Conservation (phyloP, 2,797 vertebrate genomes). For the Micromesistius poutassou region DNA sequence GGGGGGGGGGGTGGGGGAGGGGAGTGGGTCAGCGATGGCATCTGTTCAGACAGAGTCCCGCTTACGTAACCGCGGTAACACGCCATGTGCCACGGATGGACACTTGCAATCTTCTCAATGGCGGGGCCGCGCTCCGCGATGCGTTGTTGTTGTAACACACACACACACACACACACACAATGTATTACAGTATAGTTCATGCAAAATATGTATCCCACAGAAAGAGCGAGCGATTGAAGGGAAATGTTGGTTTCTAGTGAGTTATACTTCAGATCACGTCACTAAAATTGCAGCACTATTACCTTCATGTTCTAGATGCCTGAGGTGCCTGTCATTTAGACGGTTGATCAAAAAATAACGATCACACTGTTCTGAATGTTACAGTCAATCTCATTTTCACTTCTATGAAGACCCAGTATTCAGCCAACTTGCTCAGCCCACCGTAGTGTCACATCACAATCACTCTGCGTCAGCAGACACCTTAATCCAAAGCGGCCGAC, state of each 20-base stretch:
- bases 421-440: too few species aligned
- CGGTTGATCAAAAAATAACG: neutral
- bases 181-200: neutral
- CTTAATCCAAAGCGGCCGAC: too few species aligned
- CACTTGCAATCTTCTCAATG: neutral
- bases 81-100: neutral
- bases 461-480: too few species aligned
- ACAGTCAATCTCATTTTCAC: neutral
- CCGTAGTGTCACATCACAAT: neutral
- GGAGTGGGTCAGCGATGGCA: conserved; percentile 19
- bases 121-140: neutral
- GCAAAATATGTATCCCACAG: neutral
- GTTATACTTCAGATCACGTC: neutral
- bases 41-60: conserved; percentile 43
- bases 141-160: neutral
- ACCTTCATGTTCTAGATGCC: neutral
- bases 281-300: neutral
- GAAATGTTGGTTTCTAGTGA: neutral
- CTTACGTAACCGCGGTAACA: conserved; percentile 53
- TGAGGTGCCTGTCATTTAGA: neutral
- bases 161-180: neutral
- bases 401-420: too few species aligned
- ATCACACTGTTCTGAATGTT: neutral
- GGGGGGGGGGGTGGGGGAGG: too few species aligned
- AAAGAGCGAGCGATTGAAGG: neutral